Conservation (phyloP, 2,113 vertebrate species). For the Speoplatyrhinus poulsoni region DNA sequence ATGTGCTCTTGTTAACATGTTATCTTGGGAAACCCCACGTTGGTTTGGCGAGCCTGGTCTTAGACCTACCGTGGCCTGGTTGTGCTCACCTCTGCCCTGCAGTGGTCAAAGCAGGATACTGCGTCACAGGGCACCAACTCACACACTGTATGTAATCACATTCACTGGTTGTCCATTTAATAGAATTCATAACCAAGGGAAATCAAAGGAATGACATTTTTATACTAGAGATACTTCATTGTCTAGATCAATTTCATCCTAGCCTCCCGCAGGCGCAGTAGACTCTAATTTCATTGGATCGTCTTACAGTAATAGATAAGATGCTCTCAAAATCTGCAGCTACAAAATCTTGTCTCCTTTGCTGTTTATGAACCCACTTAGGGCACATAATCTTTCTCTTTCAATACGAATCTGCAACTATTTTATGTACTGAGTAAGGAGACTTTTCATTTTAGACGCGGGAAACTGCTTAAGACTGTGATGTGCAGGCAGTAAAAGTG, state of each 20-base stretch:
- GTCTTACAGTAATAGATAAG: slow-evolving; percentile 16
- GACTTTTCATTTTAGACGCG: slow-evolving; percentile 42
- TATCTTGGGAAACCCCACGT: slow-evolving; percentile 27
- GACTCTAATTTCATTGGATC: slow-evolving; percentile 25
- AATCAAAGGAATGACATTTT: slow-evolving; percentile 40
- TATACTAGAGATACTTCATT: neutral
- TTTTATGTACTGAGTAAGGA: slow-evolving; percentile 35
- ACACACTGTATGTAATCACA: slow-evolving; percentile 12
- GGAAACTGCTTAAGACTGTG: slow-evolving; percentile 1
- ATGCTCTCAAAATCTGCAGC: slow-evolving; percentile 5
- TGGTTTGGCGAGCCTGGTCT: slow-evolving; percentile 2
- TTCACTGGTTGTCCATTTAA: neutral
- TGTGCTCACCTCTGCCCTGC: slow-evolving; percentile 60
- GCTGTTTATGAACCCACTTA: slow-evolving; percentile 37
- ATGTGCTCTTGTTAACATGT: slow-evolving; percentile 13
- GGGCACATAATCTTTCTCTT: slow-evolving; percentile 28
- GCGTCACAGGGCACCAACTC: slow-evolving; percentile 47
- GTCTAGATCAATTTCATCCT: slow-evolving; percentile 12
- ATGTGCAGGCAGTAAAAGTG: neutral
- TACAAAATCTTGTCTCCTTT: slow-evolving; percentile 39
- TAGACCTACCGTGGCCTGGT: slow-evolving; percentile 10
- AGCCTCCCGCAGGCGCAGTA: slow-evolving; percentile 23
- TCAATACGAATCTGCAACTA: slow-evolving; percentile 43
- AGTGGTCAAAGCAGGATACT: slow-evolving; percentile 60
- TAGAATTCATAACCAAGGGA: slow-evolving; percentile 13